phyloP scores from a whole-genome alignment of 2,888 invertebrate genomes.

The Rambutsinella grinnellia region DNA sequence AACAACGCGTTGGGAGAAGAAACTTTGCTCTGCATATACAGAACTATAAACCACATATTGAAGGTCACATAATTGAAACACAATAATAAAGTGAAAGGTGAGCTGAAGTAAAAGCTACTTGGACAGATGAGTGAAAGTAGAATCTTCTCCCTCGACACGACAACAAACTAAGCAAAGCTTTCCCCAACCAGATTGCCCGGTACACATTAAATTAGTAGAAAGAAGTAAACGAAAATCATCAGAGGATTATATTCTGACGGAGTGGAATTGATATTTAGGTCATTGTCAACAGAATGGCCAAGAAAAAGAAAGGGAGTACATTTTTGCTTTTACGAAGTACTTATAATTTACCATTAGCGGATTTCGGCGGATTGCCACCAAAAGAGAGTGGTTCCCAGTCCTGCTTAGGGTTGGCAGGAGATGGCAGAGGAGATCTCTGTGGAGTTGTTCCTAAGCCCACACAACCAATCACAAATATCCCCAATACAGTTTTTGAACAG shows the following conservation, averaged over 20 bases:
- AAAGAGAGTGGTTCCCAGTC: conserved; percentile 67
- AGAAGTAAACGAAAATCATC: too few relatives aligned
- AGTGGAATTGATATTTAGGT: too few relatives aligned
- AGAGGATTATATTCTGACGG: too few relatives aligned
- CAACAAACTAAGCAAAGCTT: neutral
- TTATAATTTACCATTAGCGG: conserved; percentile 78
- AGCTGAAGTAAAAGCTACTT: neutral
- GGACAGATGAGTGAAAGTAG: neutral
- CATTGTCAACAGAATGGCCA: conserved; percentile 3
- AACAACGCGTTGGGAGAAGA: neutral
- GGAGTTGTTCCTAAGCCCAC: conserved; percentile 63
- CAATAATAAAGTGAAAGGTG: neutral
- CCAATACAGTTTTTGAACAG: conserved; percentile 23
- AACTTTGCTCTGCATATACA: too few relatives aligned
- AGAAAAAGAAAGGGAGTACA: neutral
- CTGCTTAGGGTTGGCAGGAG: conserved; percentile 77
- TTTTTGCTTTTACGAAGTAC: conserved; percentile 1
- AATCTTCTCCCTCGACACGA: neutral
- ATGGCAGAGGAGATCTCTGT: conserved; percentile 70
- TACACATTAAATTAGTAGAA: neutral
- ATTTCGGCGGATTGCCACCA: conserved; percentile 73
- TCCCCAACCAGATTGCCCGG: neutral
- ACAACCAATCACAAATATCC: conserved; percentile 46
- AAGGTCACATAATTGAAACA: neutral
- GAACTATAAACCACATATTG: neutral